phyloP scores from a whole-genome alignment of 2,113 vertebrate genomes.

The Petroica traversi region DNA sequence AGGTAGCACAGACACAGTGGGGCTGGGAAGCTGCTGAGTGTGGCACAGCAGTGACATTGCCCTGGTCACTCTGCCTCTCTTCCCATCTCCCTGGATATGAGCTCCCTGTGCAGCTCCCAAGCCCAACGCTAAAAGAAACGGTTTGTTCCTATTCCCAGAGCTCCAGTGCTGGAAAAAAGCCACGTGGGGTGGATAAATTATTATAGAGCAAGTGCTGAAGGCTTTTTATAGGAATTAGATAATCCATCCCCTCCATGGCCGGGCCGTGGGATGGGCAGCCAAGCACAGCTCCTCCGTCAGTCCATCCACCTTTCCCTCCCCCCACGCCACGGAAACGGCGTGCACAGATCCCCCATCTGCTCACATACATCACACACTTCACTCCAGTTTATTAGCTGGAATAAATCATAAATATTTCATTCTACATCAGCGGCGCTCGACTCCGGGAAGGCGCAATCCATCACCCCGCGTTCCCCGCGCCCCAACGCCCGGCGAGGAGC shows the following conservation, averaged over 20 bases:
- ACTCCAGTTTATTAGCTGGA: constrained; percentile 92
- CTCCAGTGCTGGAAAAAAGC: not conserved
- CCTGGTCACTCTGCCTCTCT: not conserved
- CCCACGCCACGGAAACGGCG: constrained; percentile 41
- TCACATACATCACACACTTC: constrained; percentile 89
- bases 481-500: constrained; percentile 77
- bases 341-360: constrained; percentile 86
- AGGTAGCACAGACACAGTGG: not conserved
- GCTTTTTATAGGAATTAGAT: not conserved
- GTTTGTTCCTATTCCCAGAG: not conserved
- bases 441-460: constrained; percentile 85
- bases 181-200: not conserved
- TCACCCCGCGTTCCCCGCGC: constrained; percentile 81
- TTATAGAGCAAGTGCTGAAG: not conserved
- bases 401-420: constrained; percentile 97
- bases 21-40: not conserved
- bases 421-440: constrained; percentile 81
- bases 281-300: not conserved
- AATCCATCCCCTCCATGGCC: not conserved
- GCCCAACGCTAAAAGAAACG: accelerated
- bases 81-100: not conserved
- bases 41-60: not conserved
- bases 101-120: not conserved
- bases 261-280: not conserved
- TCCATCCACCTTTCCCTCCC: not conserved